Percentiles rank a stretch among this genome's conserved stretches.
These are phyloP conservation scores for Asbolus verrucosus DNA, from an alignment of 1,140 invertebrate species.

Conservation along the genomic window DNA sequence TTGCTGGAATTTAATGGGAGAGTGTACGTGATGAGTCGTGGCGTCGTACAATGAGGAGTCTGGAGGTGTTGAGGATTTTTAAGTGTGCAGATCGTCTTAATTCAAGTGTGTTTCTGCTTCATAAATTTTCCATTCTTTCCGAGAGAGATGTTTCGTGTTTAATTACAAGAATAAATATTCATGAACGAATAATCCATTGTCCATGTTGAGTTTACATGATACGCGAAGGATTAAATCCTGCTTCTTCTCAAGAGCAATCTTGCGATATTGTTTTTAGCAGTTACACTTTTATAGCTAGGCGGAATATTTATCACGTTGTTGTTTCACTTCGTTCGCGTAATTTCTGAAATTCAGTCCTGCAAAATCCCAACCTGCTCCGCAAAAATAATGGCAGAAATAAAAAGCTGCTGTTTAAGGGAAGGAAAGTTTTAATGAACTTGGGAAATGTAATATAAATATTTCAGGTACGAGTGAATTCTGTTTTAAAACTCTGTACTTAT, in stretches of 20 bases:
- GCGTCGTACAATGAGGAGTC: too few relatives aligned
- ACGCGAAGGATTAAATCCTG: constrained; percentile 9
- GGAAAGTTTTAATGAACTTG: constrained; percentile 49
- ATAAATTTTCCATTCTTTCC: constrained; percentile 21
- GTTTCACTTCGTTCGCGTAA: background rate
- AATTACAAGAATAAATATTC: constrained; percentile 29
- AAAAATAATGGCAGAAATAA: constrained; percentile 29
- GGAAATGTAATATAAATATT: constrained; percentile 49
- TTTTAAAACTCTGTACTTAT: constrained; percentile 12
- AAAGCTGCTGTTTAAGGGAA: constrained; percentile 26
- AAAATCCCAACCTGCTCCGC: background rate
- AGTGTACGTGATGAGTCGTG: too few relatives aligned
- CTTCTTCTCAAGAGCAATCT: background rate
- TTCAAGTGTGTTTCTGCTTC: constrained; percentile 23
- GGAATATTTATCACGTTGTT: constrained; percentile 1
- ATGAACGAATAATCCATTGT: constrained; percentile 11
- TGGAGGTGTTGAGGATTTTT: too few relatives aligned
- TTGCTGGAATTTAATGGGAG: too few relatives aligned
- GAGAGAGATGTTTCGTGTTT: constrained; percentile 5
- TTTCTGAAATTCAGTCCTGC: constrained; percentile 13
- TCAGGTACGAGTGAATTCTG: constrained; percentile 32
- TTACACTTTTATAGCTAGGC: background rate
- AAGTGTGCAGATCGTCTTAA: background rate
- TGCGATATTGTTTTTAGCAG: constrained; percentile 2
- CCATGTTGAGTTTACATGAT: constrained; percentile 8